A percentile compares a stretch with the other conserved stretches of the same genome.
phyloP scores from a whole-genome alignment of 2,797 vertebrate species.

The Rhabdophis nuchalis region DNA sequence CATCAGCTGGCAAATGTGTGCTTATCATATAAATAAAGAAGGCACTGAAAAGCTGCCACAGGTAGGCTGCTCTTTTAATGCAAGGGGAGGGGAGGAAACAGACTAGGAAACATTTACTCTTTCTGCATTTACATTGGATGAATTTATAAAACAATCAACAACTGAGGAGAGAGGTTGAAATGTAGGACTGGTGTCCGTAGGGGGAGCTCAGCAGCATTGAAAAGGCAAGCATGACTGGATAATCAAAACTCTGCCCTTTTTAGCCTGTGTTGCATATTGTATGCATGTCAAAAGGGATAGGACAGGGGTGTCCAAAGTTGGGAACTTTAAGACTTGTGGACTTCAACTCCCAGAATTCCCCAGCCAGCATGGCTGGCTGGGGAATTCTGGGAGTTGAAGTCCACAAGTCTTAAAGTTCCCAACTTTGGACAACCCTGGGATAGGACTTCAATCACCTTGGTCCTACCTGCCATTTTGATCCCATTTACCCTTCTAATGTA shows the following conservation, averaged over 20 bases:
- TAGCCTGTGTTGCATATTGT: neutral
- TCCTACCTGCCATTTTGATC: neutral
- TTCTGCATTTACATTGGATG: neutral
- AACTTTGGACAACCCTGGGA: no score
- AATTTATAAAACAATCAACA: neutral
- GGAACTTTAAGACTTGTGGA: no score
- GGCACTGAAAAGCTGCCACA: neutral
- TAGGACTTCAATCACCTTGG: neutral
- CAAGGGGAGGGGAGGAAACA: neutral
- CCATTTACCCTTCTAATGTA: neutral
- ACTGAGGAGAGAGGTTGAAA: neutral
- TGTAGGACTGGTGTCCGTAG: neutral
- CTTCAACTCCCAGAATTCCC: no score
- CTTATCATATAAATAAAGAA: slow-evolving; percentile 15
- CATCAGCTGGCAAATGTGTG: neutral
- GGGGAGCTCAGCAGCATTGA: neutral
- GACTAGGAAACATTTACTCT: neutral
- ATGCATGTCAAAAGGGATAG: neutral
- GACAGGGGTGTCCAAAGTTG: no score
- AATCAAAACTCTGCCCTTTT: neutral
- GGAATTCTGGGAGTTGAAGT: no score
- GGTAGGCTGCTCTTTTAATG: neutral
- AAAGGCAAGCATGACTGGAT: neutral
- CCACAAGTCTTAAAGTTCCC: no score
- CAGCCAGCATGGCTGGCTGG: no score